phyloP scores from a whole-genome alignment of 2,113 vertebrate species.

The Proteles cristata region DNA sequence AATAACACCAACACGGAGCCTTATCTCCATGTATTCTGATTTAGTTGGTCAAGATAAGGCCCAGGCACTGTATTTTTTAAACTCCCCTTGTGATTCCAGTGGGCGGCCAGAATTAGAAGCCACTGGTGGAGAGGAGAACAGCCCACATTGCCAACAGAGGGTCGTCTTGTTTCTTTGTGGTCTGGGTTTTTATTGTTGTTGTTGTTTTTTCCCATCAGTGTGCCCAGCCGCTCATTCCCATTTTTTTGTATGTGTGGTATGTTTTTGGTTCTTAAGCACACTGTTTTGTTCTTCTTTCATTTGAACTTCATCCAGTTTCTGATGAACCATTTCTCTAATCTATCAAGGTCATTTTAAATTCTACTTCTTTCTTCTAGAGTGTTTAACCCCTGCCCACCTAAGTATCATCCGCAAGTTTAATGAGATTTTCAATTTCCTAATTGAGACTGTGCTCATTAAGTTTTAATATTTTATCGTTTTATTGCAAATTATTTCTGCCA shows the following conservation, averaged over 20 bases:
- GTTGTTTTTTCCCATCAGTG: neutral
- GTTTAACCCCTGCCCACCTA: slow-evolving; percentile 76
- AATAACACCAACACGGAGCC: neutral
- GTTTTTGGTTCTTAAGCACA: neutral
- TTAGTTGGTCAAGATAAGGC: neutral
- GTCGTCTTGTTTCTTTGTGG: neutral
- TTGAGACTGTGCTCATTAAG: slow-evolving; percentile 73
- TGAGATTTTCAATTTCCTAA: slow-evolving; percentile 77
- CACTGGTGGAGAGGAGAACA: neutral
- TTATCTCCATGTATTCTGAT: neutral
- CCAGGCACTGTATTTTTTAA: neutral
- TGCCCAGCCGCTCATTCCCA: neutral
- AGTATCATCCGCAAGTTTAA: slow-evolving; percentile 72
- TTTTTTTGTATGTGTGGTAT: neutral
- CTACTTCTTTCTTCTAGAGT: slow-evolving; percentile 51
- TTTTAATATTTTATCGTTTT: slow-evolving; percentile 79
- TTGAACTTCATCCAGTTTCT: slow-evolving; percentile 65
- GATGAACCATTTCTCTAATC: slow-evolving; percentile 61
- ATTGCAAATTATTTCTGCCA: slow-evolving; percentile 66
- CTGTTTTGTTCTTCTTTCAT: slow-evolving; percentile 60
- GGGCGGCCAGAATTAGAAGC: neutral
- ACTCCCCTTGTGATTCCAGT: neutral
- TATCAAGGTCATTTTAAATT: slow-evolving; percentile 74
- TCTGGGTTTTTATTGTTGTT: neutral
- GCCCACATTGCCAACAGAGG: neutral